phyloP scores from a whole-genome alignment of 1,140 invertebrate genomes.

The Sminthurinus signatus region DNA sequence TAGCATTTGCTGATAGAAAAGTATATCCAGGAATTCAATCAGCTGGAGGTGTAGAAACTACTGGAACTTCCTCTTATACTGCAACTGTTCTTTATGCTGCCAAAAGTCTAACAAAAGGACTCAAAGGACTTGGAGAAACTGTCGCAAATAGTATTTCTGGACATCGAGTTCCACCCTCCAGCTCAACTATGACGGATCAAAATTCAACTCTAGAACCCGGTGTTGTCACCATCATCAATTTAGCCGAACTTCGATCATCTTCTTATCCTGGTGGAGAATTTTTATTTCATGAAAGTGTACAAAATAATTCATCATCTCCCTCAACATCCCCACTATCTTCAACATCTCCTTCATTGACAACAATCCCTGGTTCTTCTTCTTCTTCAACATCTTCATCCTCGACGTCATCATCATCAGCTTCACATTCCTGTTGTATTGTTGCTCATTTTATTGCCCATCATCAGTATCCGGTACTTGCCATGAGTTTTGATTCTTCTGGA shows the following conservation, averaged over 20 bases:
- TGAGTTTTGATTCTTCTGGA: conserved; percentile 89
- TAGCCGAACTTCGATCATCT: conserved; percentile 44
- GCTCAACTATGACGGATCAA: conserved; percentile 43
- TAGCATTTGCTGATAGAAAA: conserved; percentile 76
- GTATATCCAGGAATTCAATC: conserved; percentile 72
- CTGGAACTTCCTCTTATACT: conserved; percentile 74
- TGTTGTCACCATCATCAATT: conserved; percentile 55
- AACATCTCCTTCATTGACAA: too few relatives aligned
- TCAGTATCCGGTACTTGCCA: conserved; percentile 74
- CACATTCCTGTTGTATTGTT: too few relatives aligned
- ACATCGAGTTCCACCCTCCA: conserved; percentile 45
- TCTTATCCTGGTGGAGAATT: conserved; percentile 41
- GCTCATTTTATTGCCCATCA: conserved; percentile 93
- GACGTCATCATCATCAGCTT: too few relatives aligned
- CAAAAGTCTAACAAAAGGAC: conserved; percentile 77
- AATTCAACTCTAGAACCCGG: conserved; percentile 47
- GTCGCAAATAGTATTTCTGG: conserved; percentile 84
- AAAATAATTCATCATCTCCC: too few relatives aligned
- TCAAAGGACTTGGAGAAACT: conserved; percentile 84
- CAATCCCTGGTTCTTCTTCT: too few relatives aligned
- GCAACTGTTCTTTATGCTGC: conserved; percentile 91
- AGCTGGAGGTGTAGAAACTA: conserved; percentile 66
- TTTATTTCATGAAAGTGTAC: conserved; percentile 40
- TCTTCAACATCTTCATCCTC: too few relatives aligned
- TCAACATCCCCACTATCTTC: too few relatives aligned